Conservation (phyloP, 2,113 vertebrate species). For the Zosterops lateralis region DNA sequence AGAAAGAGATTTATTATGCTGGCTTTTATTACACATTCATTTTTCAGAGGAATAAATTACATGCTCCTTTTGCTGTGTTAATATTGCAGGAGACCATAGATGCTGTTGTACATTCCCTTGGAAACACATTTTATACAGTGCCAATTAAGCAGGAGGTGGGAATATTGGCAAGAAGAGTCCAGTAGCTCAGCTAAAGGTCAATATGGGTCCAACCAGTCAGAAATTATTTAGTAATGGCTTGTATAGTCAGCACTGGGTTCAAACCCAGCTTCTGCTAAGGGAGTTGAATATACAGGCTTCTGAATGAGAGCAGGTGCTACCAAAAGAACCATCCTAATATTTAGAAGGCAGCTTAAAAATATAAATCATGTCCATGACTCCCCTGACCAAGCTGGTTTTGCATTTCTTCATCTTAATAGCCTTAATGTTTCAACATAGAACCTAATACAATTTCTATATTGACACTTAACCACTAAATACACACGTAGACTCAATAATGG, state of each 20-base stretch:
- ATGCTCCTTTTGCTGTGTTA: slow-evolving; percentile 45
- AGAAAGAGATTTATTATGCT: slow-evolving; percentile 50
- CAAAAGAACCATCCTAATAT: neutral
- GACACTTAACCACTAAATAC: slow-evolving; percentile 18
- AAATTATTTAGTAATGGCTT: slow-evolving; percentile 44
- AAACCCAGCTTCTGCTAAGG: slow-evolving; percentile 39
- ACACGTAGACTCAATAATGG: neutral
- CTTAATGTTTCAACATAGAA: slow-evolving; percentile 46
- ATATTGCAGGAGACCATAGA: neutral
- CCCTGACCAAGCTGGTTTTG: slow-evolving; percentile 18
- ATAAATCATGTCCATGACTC: slow-evolving; percentile 2
- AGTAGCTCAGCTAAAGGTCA: slow-evolving; percentile 59
- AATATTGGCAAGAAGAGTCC: slow-evolving; percentile 42
- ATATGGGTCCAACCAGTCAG: slow-evolving; percentile 2
- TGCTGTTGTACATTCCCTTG: slow-evolving; percentile 28
- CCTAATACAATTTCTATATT: slow-evolving; percentile 9
- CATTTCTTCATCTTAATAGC: neutral
- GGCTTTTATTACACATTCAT: slow-evolving; percentile 34
- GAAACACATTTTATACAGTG: slow-evolving; percentile 48
- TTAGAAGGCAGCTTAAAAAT: slow-evolving; percentile 38
- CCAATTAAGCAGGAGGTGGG: slow-evolving; percentile 58
- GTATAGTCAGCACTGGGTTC: slow-evolving; percentile 35
- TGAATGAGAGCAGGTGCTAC: slow-evolving; percentile 54
- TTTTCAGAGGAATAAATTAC: slow-evolving; percentile 60
- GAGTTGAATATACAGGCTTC: slow-evolving; percentile 23